Base-by-base conservation (phyloP, 2,888 invertebrate genomes). In the Chrysolina oricalcia region DNA sequence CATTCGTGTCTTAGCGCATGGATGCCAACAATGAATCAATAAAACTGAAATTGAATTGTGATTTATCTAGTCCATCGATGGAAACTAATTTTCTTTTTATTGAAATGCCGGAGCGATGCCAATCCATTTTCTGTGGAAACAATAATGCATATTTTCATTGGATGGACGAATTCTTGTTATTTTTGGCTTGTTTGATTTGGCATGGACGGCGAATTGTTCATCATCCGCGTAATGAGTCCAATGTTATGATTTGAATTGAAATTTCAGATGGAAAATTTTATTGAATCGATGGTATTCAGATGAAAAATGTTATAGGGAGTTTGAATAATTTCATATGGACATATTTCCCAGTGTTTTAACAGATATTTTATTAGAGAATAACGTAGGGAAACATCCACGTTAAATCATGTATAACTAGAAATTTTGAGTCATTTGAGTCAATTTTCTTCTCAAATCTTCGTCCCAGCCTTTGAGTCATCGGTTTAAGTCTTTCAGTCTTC, bases 41-140 rank as follows among this genome's bases (percentile, higher is more conserved):
- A 81, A 80, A 81, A 78, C 75, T 77, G 78, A 81, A 81, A 81
- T 81, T 80, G 80, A 81, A 81, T 81, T 80, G 77, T 81, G 81
- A 81, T 80, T 78, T 80, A 80, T 81, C 81, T 80, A 70, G 74
- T 78, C 74, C 73, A 72, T 69, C 65, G 53, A 71, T 71, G 78
- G 63, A 74, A 78, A 76, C 75, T 80, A 79, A 80, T 80, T 79
- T 75, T 78, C 73, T 76, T 81, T 81, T 78, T 77, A 79, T 81
- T 77, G 70, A 56, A 23, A 74, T 63, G 63, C 53, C 53, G 11
- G 23, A 53, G 53, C 53, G 53, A 53, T 53, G 53, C 21, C 53
- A 53, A 53, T 19, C 21, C 53, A 53, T 53, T 53, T 17, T 53
- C 21, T 53, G 19, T 13, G 53, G 53, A 53, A 53, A 53, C 53